Evolutionary conservation across 2,797 vertebrate genomes (phyloP).

Genomic region (Rhincodon typus): DNA sequence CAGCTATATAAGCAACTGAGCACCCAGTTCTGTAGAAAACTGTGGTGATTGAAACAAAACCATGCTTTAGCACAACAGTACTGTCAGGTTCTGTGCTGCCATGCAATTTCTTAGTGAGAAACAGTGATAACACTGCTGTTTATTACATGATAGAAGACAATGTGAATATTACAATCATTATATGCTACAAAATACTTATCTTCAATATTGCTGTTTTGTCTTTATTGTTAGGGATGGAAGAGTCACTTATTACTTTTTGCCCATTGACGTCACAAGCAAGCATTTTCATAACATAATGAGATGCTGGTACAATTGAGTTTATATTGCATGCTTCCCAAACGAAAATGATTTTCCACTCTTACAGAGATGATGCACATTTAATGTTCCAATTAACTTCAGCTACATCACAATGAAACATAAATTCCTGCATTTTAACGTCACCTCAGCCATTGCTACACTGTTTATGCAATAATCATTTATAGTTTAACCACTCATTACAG

Average conservation of each 20-base stretch:
- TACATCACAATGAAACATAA: not conserved
- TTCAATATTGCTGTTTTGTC: not conserved
- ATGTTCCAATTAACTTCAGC: conserved; percentile 11
- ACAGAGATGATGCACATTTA: not conserved
- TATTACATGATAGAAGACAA: not conserved
- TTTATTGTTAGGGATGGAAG: not conserved
- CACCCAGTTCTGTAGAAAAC: not conserved
- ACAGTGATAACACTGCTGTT: not conserved
- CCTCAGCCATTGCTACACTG: not conserved
- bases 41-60: not conserved
- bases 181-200: not conserved
- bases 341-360: not conserved
- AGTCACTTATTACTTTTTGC: not conserved
- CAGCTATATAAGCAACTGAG: not conserved
- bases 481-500: not conserved
- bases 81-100: not conserved
- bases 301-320: not conserved
- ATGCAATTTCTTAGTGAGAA: not conserved
- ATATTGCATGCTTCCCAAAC: not conserved
- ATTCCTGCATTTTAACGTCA: not conserved
- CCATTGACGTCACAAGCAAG: conserved; percentile 14
- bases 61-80: not conserved
- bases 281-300: conserved; percentile 1
- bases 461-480: not conserved
- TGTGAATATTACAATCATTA: not conserved